Base-by-base conservation (phyloP, 1,140 invertebrate species). In the Caenorhabditis elegans region DNA sequence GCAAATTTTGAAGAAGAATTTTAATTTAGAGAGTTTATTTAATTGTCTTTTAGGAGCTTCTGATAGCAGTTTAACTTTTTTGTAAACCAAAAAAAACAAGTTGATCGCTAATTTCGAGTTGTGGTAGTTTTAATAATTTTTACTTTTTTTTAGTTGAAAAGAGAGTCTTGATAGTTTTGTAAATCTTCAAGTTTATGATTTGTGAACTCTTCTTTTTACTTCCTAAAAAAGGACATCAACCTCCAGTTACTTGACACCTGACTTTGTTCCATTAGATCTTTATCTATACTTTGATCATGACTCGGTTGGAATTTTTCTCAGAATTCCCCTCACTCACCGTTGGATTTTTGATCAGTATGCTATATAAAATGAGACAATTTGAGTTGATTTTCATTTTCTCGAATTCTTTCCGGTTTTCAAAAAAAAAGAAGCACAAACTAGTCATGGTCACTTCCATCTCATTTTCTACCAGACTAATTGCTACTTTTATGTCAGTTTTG, bases 191-290 rank as follows among this genome's bases (percentile, higher is more conserved):
- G n/a, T n/a, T n/a, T n/a, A n/a, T 28, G 26, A 17, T 60, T 60
- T 60, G 11, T 34, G 53, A 60, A 60, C 53, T 60, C 53, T 60
- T 53, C 49, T 17, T 26, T 53, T 26, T 22, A 13, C 34, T 8
- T 48, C 15, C 46, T 48, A 34, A 28, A n/a, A n/a, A n/a, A n/a
- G n/a, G n/a, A n/a, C n/a, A n/a, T n/a, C n/a, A n/a, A n/a, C n/a
- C n/a, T n/a, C n/a, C n/a, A n/a, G n/a, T n/a, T 60, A 31, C 53
- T 60, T 60, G 53, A 60, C 53, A 60, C 53, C 53, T 60, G 53
- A 60, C 53, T 60, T 31, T 60, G 31, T 60, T 60, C 26, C 10
- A 60, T 60, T 17, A 60, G 53, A 60, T 60, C 19, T 1, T 60
- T 60, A 60, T 60, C 53, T 60, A 10, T 3, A 24, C 53, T n/a